These are phyloP conservation scores for Grallaria varia DNA, from an alignment of 2,113 vertebrate species.

Conservation along the genomic window DNA sequence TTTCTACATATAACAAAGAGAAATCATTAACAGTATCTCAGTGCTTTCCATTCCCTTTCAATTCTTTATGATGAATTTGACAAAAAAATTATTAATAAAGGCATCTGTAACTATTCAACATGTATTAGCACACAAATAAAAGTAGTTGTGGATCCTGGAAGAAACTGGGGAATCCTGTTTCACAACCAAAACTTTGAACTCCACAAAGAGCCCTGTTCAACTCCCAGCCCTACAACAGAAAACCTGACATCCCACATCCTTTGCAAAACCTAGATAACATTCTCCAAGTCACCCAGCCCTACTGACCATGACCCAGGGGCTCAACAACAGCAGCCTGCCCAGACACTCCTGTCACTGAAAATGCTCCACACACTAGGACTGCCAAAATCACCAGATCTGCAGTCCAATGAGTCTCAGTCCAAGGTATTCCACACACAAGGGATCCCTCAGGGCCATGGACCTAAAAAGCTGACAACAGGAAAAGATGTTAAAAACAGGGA, in stretches of 20 bases:
- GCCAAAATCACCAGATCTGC: neutral
- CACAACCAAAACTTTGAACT: neutral
- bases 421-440: neutral
- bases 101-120: neutral
- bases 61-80: neutral
- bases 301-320: neutral
- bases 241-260: neutral
- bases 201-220: rapidly evolving
- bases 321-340: neutral
- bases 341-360: neutral
- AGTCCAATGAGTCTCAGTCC: neutral
- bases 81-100: neutral
- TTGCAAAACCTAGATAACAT: rapidly evolving
- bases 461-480: neutral
- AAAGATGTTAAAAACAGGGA: neutral
- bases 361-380: neutral
- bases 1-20: neutral
- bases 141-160: neutral
- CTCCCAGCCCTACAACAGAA: neutral
- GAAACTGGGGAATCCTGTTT: neutral
- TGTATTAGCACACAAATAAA: neutral
- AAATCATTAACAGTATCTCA: neutral
- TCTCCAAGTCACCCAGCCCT: neutral
- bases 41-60: neutral
- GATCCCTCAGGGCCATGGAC: neutral